phyloP scores from a whole-genome alignment of 1,140 invertebrate genomes.

The Trichonephila inaurata region DNA sequence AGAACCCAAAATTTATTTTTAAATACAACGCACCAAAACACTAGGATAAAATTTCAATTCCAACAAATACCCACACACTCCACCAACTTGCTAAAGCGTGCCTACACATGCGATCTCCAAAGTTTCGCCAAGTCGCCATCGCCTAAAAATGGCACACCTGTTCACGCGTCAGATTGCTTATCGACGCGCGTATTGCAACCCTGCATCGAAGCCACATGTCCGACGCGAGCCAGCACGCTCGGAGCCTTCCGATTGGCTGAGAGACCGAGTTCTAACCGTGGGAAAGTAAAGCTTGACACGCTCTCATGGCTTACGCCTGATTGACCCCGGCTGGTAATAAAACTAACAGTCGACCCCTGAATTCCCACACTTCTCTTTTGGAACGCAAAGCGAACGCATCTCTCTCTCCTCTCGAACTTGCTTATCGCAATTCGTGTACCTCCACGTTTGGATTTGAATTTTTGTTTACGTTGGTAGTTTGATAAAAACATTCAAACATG shows the following conservation, averaged over 20 bases:
- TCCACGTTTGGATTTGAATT: background rate
- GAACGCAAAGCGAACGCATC: slow-evolving; percentile 36
- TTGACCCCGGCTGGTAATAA: slow-evolving; percentile 55
- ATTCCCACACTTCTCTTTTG: slow-evolving; percentile 71
- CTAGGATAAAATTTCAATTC: background rate
- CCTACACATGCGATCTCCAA: background rate
- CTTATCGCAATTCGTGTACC: slow-evolving; percentile 12
- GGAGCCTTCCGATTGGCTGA: slow-evolving; percentile 63
- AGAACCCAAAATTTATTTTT: too few relatives aligned
- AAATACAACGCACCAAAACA: too few relatives aligned
- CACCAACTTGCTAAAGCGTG: background rate
- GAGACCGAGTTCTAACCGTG: slow-evolving; percentile 64
- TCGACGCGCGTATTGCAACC: slow-evolving; percentile 51
- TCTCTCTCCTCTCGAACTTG: slow-evolving; percentile 26
- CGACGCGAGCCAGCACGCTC: slow-evolving; percentile 69
- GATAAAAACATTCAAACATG: slow-evolving; percentile 48
- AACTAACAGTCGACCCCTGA: slow-evolving; percentile 30
- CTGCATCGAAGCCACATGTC: slow-evolving; percentile 70
- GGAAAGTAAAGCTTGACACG: slow-evolving; percentile 68
- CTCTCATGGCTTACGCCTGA: slow-evolving; percentile 72
- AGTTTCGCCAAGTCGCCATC: slow-evolving; percentile 14
- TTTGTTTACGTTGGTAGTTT: slow-evolving; percentile 30
- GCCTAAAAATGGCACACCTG: slow-evolving; percentile 60
- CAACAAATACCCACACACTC: background rate
- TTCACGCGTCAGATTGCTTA: slow-evolving; percentile 64